Evolutionary conservation across 1,140 invertebrate genomes (phyloP).

Genomic region (Drosophila repletoides): DNA sequence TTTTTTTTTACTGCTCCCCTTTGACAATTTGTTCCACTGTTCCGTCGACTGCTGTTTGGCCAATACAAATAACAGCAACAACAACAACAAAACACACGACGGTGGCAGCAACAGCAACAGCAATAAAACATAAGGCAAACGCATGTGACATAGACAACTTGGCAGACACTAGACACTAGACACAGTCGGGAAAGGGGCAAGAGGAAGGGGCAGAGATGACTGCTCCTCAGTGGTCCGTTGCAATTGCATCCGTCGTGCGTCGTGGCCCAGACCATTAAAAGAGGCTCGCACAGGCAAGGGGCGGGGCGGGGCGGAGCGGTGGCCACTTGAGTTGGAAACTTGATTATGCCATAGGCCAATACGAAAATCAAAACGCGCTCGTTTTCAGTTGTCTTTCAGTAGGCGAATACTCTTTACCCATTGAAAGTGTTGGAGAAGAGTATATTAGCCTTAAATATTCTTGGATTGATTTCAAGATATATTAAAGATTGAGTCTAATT

Average conservation of each 20-base stretch:
- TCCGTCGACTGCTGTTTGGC: constrained; percentile 57
- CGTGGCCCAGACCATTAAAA: constrained; percentile 7
- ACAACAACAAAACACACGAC: no score
- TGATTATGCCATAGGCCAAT: constrained; percentile 72
- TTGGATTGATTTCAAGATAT: no score
- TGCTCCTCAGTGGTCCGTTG: constrained; percentile 35
- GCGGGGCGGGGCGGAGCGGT: constrained; percentile 1
- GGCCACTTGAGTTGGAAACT: constrained; percentile 51
- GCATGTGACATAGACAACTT: constrained; percentile 71
- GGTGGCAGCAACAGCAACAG: constrained; percentile 11
- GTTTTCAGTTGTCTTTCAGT: constrained; percentile 46
- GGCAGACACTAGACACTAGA: constrained; percentile 32
- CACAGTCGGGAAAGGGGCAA: background rate
- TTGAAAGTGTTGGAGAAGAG: no score
- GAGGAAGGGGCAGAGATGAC: background rate
- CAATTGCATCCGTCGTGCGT: constrained; percentile 57
- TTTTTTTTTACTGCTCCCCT: no score
- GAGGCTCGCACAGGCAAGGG: background rate
- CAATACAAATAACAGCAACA: constrained; percentile 61
- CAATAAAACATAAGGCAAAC: constrained; percentile 47
- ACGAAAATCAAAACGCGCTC: constrained; percentile 42
- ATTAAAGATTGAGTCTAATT: no score
- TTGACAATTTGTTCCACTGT: constrained; percentile 47
- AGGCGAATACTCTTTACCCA: no score
- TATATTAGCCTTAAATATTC: no score